A percentile compares a stretch with the other conserved stretches of the same genome.
Evolutionary conservation across 2,113 vertebrate genomes (phyloP).

Genomic region (Neotoma lepida): DNA sequence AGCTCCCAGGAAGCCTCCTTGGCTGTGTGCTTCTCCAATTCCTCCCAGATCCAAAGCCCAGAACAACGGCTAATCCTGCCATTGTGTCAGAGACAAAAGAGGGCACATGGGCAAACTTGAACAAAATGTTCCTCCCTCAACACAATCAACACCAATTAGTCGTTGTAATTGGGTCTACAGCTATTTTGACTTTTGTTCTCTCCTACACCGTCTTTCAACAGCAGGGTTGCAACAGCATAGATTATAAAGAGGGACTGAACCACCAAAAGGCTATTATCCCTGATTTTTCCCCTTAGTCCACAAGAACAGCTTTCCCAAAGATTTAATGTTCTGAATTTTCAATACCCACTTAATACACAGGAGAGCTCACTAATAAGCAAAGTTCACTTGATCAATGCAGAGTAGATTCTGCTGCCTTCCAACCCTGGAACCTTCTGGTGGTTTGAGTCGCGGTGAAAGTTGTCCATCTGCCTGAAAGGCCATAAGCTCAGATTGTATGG

Average conservation of each 20-base stretch:
- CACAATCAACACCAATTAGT: slow-evolving; percentile 66
- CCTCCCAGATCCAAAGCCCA: background rate
- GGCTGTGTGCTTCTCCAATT: background rate
- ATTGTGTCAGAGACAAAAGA: slow-evolving; percentile 53
- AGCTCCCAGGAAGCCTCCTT: background rate
- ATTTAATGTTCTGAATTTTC: slow-evolving; percentile 47
- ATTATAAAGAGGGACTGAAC: slow-evolving; percentile 68
- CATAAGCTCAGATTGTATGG: background rate
- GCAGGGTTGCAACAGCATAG: slow-evolving; percentile 36
- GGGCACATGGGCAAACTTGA: slow-evolving; percentile 48
- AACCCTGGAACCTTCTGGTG: background rate
- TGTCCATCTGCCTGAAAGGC: slow-evolving; percentile 31
- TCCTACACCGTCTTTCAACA: slow-evolving; percentile 58
- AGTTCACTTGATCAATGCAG: slow-evolving; percentile 56
- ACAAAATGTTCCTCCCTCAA: slow-evolving; percentile 41
- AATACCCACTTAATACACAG: slow-evolving; percentile 29
- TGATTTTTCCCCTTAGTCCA: slow-evolving; percentile 35
- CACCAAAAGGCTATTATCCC: slow-evolving; percentile 55
- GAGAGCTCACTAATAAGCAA: slow-evolving; percentile 59
- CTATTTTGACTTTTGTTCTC: slow-evolving; percentile 71
- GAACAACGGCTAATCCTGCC: slow-evolving; percentile 19
- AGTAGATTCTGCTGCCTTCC: slow-evolving; percentile 34
- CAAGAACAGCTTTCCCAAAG: slow-evolving; percentile 60
- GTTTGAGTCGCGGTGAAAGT: background rate
- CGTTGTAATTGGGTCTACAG: slow-evolving; percentile 65